Base-by-base conservation (phyloP, 2,888 invertebrate genomes). In the Harpalus rufipes region DNA sequence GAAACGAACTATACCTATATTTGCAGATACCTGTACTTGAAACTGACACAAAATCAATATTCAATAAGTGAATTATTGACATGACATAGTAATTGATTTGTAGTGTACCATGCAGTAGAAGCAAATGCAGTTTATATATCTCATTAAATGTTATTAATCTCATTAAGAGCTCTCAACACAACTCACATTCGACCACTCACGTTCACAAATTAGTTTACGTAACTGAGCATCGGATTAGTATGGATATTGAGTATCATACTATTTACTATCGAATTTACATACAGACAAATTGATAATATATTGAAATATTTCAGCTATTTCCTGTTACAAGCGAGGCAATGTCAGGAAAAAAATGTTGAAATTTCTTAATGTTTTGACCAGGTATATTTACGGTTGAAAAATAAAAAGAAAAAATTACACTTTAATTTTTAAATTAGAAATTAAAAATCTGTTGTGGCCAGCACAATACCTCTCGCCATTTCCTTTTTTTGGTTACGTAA, bases 131-230 rank as follows among this genome's bases (percentile, higher is more conserved):
- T 68, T 68, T 68, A 32, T 25, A 68, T 39, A 68, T 68, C 68
- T 68, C 68, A 68, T 68, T 68, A 68, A 32, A 39, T 68, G 68
- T 39, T 32, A 68, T 68, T 68, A 68, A 68, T 25, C 68, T 68
- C 39, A 68, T 68, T 68, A 68, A 68, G 32, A 68, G 68, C 68
- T 41, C 68, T 68, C 68, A 68, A 14, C 68, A 32, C 39, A 6
- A 32, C 68, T 14, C 44, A 4, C 44, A 51, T 8, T 51, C 44
- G 44, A 51, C 44, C 44, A 51, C 10, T 51, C 10, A 2, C 44
- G 10, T 12, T 51, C 44, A 51, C 44, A 51, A 32, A 51, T 51
- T 51, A 51, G 44, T 51, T 51, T 51, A 51, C 44, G 44, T 51
- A 51, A 51, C 44, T 51, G 44, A 8, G 44, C 44, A 51, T 8